These are phyloP conservation scores for Nothoprocta pentlandii DNA, from an alignment of 2,113 vertebrate genomes.

Conservation along the genomic window DNA sequence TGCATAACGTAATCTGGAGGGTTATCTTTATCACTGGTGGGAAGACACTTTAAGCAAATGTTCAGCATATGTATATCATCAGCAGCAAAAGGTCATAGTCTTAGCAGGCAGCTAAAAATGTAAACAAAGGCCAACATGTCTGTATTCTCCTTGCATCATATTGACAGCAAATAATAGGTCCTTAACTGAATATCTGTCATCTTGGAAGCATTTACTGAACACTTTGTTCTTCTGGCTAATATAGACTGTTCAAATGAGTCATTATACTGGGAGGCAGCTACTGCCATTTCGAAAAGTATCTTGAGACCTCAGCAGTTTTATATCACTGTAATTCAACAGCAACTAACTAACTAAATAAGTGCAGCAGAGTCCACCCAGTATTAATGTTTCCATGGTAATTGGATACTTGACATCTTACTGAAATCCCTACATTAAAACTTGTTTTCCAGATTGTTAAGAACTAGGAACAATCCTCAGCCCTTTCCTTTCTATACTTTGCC, in stretches of 20 bases:
- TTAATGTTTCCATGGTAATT: slow-evolving; percentile 78
- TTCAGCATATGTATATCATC: slow-evolving; percentile 15
- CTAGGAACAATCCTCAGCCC: neutral
- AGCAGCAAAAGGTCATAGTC: slow-evolving; percentile 12
- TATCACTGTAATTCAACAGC: slow-evolving; percentile 64
- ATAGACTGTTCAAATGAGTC: slow-evolving; percentile 52
- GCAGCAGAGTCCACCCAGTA: slow-evolving; percentile 53
- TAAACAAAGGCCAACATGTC: slow-evolving; percentile 29
- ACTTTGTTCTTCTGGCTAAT: slow-evolving; percentile 44
- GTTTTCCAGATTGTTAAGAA: slow-evolving; percentile 29
- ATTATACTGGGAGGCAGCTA: slow-evolving; percentile 59
- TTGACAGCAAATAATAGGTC: slow-evolving; percentile 43
- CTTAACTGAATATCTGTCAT: slow-evolving; percentile 48
- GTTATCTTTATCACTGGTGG: slow-evolving; percentile 64
- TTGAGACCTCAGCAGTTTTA: slow-evolving; percentile 60
- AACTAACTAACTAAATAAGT: slow-evolving; percentile 26
- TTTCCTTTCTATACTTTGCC: slow-evolving; percentile 26
- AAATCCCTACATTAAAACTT: slow-evolving; percentile 61
- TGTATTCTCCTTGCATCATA: slow-evolving; percentile 23
- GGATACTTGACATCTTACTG: slow-evolving; percentile 56
- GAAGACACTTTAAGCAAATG: slow-evolving; percentile 71
- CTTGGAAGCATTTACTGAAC: slow-evolving; percentile 42
- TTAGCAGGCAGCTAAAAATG: slow-evolving; percentile 19
- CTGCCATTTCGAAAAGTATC: slow-evolving; percentile 57
- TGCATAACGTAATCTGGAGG: slow-evolving; percentile 74